Conservation (phyloP, 1,140 invertebrate genomes). For the Brachionus calyciflorus region DNA sequence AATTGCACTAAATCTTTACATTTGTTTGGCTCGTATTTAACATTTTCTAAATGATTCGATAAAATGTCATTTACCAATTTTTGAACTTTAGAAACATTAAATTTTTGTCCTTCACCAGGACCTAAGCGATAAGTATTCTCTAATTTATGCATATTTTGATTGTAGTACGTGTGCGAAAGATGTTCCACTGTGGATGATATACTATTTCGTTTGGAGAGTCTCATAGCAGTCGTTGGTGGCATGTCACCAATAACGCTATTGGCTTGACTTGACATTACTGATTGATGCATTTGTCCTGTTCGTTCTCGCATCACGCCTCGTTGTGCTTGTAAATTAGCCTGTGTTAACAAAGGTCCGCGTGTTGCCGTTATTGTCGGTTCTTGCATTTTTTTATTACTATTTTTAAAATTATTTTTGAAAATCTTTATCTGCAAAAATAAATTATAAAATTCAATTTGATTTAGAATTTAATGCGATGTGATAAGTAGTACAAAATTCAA, state of each 20-base stretch:
- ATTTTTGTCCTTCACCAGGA: constrained; percentile 49
- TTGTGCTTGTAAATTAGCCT: constrained; percentile 18
- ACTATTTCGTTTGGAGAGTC: constrained; percentile 20
- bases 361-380: neutral
- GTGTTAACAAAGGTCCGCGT: neutral
- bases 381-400: constrained; percentile 11
- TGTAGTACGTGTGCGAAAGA: neutral
- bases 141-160: constrained; percentile 10
- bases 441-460: no score
- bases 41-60: constrained; percentile 47
- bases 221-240: neutral
- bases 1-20: constrained; percentile 24
- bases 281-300: neutral
- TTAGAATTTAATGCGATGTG: no score
- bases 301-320: neutral
- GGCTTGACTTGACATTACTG: neutral
- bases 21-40: constrained; percentile 49
- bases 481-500: no score
- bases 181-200: constrained; percentile 35
- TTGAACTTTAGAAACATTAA: constrained; percentile 49
- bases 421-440: no score
- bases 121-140: constrained; percentile 51
- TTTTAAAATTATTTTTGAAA: no score
- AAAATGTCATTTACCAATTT: constrained; percentile 51
- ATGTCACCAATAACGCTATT: constrained; percentile 24